Evolutionary conservation across 2,113 vertebrate species (phyloP), one percentile per base, ranked within the genome.

Genomic region (Morone chrysops): DNA sequence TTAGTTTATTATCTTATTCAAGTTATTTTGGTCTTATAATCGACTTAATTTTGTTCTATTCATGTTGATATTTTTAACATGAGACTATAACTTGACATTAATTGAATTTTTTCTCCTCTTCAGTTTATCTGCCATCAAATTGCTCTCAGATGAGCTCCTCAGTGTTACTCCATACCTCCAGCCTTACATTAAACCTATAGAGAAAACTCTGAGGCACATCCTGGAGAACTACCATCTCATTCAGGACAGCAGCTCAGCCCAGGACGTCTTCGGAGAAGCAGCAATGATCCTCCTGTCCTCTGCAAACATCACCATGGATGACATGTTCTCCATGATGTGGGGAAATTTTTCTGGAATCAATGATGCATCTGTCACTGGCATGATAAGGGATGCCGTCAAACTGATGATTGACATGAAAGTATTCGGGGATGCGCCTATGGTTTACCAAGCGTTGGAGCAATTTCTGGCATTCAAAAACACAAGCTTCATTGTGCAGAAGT

Each of bases 381-480:
- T 93, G 6, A 60, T 93, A 20, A 88, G 66, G 22, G 62, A 88
- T 18, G 48, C 75, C 5, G 18, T 94, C 8, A 51, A 62, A 36
- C 31, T 83, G 69, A 36, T 94, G 57, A 80, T 88, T 8, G 67
- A 86, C 14, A 67, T 87, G 78, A 68, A 84, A 25, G 7, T 89
- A 31, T 78, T 95, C 63, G 92, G 89, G 41, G 70, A 94, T 47
- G 80, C 31, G 6, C 70, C 92, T 0, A 43, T 57, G 62, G 18
- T 91, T 43, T 92, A 94, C 75, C 66, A 81, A 18, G 8, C 80
- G 2, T 41, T 95, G 88, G 87, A 94, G 36, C 57, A 90, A 14
- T 25, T 94, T 31, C 48, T 94, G 62, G 53, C 48, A 12, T 83
- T 75, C 12, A 87, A 84, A 11, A 50, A 70, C 41, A 82, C 90